These are phyloP conservation scores for Zosterops japonicus DNA, from an alignment of 2,113 vertebrate species.

Conservation along the genomic window DNA sequence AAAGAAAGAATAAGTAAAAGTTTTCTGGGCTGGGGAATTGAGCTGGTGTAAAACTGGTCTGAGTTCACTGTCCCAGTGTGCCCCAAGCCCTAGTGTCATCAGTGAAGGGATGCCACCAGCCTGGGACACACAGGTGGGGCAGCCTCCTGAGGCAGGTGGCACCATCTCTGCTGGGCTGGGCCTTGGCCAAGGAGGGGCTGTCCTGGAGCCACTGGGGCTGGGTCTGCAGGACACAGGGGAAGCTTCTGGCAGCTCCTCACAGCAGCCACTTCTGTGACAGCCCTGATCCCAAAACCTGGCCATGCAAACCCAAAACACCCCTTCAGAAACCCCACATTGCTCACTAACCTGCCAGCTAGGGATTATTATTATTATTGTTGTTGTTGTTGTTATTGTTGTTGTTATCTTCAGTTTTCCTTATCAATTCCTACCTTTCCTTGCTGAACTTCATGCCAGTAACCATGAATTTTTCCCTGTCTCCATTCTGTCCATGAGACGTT, in stretches of 20 bases:
- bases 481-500: not conserved
- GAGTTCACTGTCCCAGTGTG: not conserved
- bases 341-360: not conserved
- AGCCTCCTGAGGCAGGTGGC: not conserved
- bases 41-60: not conserved
- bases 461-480: not conserved
- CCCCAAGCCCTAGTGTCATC: not conserved
- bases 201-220: not conserved
- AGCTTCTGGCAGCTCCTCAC: not conserved
- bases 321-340: not conserved
- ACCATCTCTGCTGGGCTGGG: not conserved
- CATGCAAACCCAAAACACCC: not conserved
- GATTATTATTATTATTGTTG: not conserved
- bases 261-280: not conserved
- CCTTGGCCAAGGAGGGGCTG: not conserved
- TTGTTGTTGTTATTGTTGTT: not conserved
- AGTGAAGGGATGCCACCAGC: not conserved
- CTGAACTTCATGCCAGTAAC: not conserved
- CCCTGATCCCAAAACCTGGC: not conserved
- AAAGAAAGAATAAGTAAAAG: not conserved
- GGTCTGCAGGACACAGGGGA: not conserved
- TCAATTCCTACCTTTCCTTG: not conserved
- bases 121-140: rapidly evolving
- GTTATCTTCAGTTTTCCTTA: not conserved
- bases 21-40: not conserved